phyloP scores from a whole-genome alignment of 2,113 vertebrate species.

The Ictalurus punctatus region DNA sequence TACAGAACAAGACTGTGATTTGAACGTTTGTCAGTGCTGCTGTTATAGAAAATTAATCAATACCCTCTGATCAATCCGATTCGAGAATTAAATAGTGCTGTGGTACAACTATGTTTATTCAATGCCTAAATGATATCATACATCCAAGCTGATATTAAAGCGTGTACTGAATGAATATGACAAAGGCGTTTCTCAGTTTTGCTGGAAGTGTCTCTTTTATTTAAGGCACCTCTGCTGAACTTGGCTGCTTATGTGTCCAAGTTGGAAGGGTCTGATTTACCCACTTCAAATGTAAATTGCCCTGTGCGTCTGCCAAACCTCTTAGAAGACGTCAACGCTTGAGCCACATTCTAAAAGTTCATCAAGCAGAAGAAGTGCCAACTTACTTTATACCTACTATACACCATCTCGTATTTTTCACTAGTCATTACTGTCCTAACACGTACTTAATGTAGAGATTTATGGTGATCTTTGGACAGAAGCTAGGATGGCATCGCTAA shows the following conservation, averaged over 20 bases:
- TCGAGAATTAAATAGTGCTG: not conserved
- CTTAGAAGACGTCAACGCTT: not conserved
- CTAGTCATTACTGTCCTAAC: not conserved
- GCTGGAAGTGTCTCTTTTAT: not conserved
- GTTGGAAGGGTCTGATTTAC: conserved; percentile 4
- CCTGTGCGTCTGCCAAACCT: not conserved
- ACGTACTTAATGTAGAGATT: not conserved
- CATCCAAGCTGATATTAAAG: not conserved
- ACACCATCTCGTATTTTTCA: not conserved
- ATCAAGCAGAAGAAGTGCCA: not conserved
- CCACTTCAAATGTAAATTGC: conserved; percentile 15
- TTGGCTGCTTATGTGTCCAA: not conserved
- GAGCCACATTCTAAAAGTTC: not conserved
- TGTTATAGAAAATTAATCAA: not conserved
- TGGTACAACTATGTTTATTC: not conserved
- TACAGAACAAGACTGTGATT: not conserved
- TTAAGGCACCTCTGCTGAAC: not conserved
- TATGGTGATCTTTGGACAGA: not conserved
- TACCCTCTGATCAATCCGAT: not conserved
- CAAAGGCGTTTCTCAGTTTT: not conserved
- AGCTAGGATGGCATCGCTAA: not conserved
- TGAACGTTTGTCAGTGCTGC: not conserved
- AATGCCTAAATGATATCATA: not conserved
- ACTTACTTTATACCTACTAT: not conserved
- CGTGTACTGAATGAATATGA: not conserved